phyloP scores from a whole-genome alignment of 2,888 invertebrate genomes.

The Aelia acuminata region DNA sequence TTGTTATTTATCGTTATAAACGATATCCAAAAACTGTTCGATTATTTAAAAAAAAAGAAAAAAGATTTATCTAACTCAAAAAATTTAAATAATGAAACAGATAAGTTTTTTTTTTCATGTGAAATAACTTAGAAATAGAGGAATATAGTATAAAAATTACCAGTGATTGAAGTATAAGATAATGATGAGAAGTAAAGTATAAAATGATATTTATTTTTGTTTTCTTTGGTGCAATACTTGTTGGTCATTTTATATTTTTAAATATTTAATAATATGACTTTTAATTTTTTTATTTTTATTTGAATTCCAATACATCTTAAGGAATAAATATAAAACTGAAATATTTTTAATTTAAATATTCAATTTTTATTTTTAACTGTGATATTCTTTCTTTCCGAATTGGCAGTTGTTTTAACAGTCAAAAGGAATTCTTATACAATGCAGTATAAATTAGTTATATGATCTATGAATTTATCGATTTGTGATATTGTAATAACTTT shows the following conservation, averaged over 20 bases:
- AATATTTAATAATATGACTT: neutral
- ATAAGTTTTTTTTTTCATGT: neutral
- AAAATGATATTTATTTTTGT: neutral
- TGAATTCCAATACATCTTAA: neutral
- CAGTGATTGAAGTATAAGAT: neutral
- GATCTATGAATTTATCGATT: neutral
- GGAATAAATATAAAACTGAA: neutral
- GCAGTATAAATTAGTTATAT: neutral
- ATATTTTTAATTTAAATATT: slow-evolving; percentile 8
- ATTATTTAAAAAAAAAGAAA: neutral
- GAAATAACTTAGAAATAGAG: neutral
- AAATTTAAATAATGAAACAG: neutral
- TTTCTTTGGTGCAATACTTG: neutral
- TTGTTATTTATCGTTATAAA: neutral
- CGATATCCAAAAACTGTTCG: neutral
- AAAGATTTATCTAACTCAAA: neutral
- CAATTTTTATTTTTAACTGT: neutral
- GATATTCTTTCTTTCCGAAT: neutral
- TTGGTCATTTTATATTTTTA: neutral
- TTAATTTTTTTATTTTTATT: no score
- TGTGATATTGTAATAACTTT: slow-evolving; percentile 6
- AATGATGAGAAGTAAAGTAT: neutral
- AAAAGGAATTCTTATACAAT: neutral
- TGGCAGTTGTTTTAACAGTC: neutral
- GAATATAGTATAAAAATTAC: neutral